phyloP scores from a whole-genome alignment of 2,797 vertebrate species.

The Sternarchorhynchus goeldii region DNA sequence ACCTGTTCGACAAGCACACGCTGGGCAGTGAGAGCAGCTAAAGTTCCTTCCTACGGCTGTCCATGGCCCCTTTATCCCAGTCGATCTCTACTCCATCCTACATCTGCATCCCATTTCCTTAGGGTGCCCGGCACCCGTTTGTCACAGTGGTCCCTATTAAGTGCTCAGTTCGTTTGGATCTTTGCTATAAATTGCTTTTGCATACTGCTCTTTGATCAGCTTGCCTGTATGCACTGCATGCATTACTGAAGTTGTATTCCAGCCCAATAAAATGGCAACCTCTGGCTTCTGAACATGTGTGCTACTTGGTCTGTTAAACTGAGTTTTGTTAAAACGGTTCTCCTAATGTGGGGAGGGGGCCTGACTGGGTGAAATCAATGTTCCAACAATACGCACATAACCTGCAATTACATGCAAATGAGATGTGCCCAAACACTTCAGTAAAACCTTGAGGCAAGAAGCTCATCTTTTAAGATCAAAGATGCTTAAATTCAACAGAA shows the following conservation, averaged over 20 bases:
- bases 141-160: neutral
- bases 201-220: constrained; percentile 18
- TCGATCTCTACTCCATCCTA: constrained; percentile 7
- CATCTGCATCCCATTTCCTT: neutral
- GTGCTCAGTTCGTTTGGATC: constrained; percentile 6
- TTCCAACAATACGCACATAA: too few relatives aligned
- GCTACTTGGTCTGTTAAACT: neutral
- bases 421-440: too few relatives aligned
- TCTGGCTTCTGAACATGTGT: constrained; percentile 64
- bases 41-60: constrained; percentile 31
- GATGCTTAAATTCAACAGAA: neutral
- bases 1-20: constrained; percentile 96
- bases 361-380: too few relatives aligned
- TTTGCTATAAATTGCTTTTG: neutral
- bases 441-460: neutral
- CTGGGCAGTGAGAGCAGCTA: constrained; percentile 79
- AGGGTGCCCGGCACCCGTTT: neutral
- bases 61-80: neutral
- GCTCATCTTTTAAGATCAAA: neutral
- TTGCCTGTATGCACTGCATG: constrained; percentile 48
- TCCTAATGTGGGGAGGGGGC: too few relatives aligned
- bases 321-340: too few relatives aligned
- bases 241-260: constrained; percentile 48
- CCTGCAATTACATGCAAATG: too few relatives aligned
- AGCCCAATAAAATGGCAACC: constrained; percentile 67